Evolutionary conservation across 64 coral and sea anemone genomes (phyloP).

Genomic region (Anthopleura sola): DNA sequence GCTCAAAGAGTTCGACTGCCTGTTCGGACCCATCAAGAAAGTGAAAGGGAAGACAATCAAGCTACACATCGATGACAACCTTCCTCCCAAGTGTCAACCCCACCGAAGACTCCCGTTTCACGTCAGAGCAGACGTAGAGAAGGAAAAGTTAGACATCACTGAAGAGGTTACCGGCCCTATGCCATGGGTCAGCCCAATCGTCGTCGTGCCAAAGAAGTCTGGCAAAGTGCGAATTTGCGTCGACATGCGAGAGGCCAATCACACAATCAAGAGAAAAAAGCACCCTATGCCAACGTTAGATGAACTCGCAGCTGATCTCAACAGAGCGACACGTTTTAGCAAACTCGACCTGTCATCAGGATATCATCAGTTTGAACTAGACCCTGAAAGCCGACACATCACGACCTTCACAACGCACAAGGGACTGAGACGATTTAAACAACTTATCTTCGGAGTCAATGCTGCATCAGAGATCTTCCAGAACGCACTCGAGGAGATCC

Average conservation of each 20-base stretch:
- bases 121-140: conserved; percentile 22
- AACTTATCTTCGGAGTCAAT: conserved; percentile 30
- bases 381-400: background rate
- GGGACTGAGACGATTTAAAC: conserved; percentile 18
- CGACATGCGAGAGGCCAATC: conserved; percentile 40
- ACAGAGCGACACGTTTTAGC: conserved; percentile 20
- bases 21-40: conserved; percentile 8
- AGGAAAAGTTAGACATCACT: conserved; percentile 39
- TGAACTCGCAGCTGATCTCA: conserved; percentile 36
- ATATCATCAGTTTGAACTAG: conserved; percentile 38
- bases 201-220: conserved; percentile 15
- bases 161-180: conserved; percentile 16
- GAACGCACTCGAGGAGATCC: conserved; percentile 27
- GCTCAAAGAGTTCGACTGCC: conserved; percentile 5
- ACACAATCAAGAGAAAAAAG: conserved; percentile 29
- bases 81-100: conserved; percentile 27
- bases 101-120: conserved; percentile 28
- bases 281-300: conserved; percentile 42
- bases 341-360: conserved; percentile 47
- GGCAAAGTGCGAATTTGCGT: conserved; percentile 27
- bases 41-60: background rate
- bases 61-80: background rate
- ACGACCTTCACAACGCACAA: conserved; percentile 26
- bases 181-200: conserved; percentile 30
- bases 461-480: conserved; percentile 43